Evolutionary conservation across 2,888 invertebrate genomes (phyloP).

Genomic region (Philopedon plagiatum): DNA sequence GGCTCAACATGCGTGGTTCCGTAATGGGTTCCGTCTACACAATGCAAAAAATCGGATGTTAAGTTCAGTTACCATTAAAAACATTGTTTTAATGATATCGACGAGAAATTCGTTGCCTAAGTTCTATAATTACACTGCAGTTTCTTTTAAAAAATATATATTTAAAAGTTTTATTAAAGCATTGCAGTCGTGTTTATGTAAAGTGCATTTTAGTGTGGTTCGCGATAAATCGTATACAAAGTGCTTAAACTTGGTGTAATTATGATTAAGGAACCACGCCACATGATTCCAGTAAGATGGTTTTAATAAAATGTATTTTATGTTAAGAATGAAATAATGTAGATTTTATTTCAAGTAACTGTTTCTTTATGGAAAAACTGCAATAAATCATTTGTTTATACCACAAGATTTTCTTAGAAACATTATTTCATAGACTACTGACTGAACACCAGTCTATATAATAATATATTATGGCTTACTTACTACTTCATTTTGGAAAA

Average conservation of each 20-base stretch:
- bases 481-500: too few species aligned
- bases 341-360: too few species aligned
- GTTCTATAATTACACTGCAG: slow-evolving; percentile 9
- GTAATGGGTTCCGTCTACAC: slow-evolving; percentile 40
- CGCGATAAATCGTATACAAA: background rate
- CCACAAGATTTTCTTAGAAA: too few species aligned
- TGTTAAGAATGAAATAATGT: background rate
- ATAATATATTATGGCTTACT: too few species aligned
- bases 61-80: slow-evolving; percentile 19
- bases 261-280: slow-evolving; percentile 55
- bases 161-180: background rate
- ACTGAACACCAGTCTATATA: too few species aligned
- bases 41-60: slow-evolving; percentile 41
- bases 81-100: slow-evolving; percentile 19
- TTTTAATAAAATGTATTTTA: background rate
- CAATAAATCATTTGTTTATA: too few species aligned
- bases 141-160: slow-evolving; percentile 11
- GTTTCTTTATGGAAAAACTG: too few species aligned
- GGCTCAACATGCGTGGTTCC: slow-evolving; percentile 53
- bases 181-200: background rate
- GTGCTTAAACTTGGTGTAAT: background rate
- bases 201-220: background rate
- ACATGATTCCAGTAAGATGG: slow-evolving; percentile 53
- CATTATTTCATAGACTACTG: too few species aligned
- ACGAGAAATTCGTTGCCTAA: slow-evolving; percentile 15